Conservation (phyloP, 1,140 invertebrate species). For the Idris sp. region DNA sequence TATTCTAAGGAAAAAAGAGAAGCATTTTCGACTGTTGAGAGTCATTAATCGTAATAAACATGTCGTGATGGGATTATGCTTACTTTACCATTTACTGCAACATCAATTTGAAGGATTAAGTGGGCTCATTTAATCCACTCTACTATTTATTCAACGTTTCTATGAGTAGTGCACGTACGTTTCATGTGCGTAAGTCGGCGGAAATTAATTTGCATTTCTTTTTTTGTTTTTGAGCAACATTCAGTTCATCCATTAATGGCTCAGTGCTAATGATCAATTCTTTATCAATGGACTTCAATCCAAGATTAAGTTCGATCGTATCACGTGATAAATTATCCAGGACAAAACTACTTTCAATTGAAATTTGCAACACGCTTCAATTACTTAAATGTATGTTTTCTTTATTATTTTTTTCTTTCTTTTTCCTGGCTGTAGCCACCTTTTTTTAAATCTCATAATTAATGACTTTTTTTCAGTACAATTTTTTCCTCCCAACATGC, state of each 20-base stretch:
- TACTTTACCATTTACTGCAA: conserved; percentile 22
- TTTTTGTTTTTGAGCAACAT: conserved; percentile 41
- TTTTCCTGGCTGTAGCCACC: neutral
- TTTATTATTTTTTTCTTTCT: too few species aligned
- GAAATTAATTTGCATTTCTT: conserved; percentile 45
- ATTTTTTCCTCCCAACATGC: too few species aligned
- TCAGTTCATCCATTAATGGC: conserved; percentile 44
- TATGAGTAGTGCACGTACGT: conserved; percentile 9
- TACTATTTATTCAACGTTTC: conserved; percentile 28
- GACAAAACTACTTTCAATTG: conserved; percentile 48
- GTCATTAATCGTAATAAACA: conserved; percentile 23
- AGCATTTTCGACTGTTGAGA: conserved; percentile 12
- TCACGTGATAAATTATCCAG: conserved; percentile 46
- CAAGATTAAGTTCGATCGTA: conserved; percentile 46
- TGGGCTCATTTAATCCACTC: conserved; percentile 48
- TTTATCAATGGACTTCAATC: conserved; percentile 46
- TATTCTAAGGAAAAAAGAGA: too few species aligned
- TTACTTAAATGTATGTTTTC: conserved; percentile 33
- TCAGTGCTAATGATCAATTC: conserved; percentile 37
- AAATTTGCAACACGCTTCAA: conserved; percentile 48
- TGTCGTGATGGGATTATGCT: conserved; percentile 21
- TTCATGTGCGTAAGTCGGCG: conserved; percentile 19
- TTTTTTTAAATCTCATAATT: conserved; percentile 6
- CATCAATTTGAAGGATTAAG: conserved; percentile 35
- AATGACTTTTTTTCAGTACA: neutral